Percentiles rank a stretch among this genome's conserved stretches.
These are phyloP conservation scores for Achlya flavicornis DNA, from an alignment of 2,888 invertebrate species.

Conservation along the genomic window DNA sequence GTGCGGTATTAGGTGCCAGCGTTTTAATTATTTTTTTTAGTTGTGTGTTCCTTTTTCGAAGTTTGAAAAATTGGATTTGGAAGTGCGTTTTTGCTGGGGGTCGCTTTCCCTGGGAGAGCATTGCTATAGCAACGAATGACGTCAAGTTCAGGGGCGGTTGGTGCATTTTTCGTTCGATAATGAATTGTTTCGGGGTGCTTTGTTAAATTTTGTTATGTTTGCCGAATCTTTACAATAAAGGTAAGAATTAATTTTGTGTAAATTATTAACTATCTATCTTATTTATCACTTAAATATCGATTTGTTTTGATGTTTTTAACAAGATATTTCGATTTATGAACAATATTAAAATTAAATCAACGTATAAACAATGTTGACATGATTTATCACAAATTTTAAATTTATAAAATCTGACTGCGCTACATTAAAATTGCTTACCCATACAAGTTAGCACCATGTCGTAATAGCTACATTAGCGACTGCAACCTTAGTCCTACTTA, in stretches of 20 bases:
- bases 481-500: slow-evolving; percentile 48
- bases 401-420: background rate
- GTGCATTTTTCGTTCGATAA: slow-evolving; percentile 81
- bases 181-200: slow-evolving; percentile 49
- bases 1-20: slow-evolving; percentile 46
- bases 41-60: slow-evolving; percentile 24
- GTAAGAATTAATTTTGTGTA: background rate
- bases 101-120: slow-evolving; percentile 64
- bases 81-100: slow-evolving; percentile 46
- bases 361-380: background rate
- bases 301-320: background rate
- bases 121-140: slow-evolving; percentile 78
- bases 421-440: slow-evolving; percentile 34
- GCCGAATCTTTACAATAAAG: background rate
- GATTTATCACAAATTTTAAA: background rate
- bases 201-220: background rate
- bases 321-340: too few species aligned
- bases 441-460: slow-evolving; percentile 48
- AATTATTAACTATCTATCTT: background rate
- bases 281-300: background rate
- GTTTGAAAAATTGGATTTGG: slow-evolving; percentile 31
- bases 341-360: too few species aligned
- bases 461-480: slow-evolving; percentile 50
- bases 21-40: slow-evolving; percentile 44
- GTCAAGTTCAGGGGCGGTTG: slow-evolving; percentile 81